A percentile compares a stretch with the other conserved stretches of the same genome.
phyloP scores from a whole-genome alignment of 2,888 invertebrate genomes.

The Cosmia trapezina region DNA sequence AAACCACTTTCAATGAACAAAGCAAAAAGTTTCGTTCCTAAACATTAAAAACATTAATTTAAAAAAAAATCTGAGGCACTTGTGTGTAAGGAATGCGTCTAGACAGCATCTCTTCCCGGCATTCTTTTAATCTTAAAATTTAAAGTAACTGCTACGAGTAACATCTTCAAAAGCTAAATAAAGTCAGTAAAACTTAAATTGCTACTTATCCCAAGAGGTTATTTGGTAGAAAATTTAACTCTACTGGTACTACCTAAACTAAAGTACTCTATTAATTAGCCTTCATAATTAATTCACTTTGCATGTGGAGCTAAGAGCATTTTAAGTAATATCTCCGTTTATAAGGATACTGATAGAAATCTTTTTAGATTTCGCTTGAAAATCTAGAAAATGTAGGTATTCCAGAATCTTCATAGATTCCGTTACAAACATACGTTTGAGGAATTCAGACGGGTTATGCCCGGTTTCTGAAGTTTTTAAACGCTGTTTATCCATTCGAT shows the following conservation, averaged over 20 bases:
- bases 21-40: too few species aligned
- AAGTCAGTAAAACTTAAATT: slow-evolving; percentile 5
- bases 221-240: background rate
- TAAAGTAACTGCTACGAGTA: background rate
- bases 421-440: background rate
- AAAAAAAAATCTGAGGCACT: background rate
- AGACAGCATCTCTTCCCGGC: background rate
- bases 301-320: background rate
- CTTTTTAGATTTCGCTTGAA: background rate
- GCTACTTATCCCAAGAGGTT: background rate
- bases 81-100: background rate
- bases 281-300: slow-evolving; percentile 13
- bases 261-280: slow-evolving; percentile 20
- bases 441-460: too few species aligned
- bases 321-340: background rate
- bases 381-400: background rate
- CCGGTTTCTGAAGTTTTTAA: too few species aligned
- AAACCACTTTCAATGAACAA: too few species aligned
- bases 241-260: background rate
- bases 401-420: background rate
- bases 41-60: background rate
- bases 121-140: slow-evolving; percentile 1
- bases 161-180: background rate
- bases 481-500: too few species aligned
- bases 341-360: background rate